Conservation (phyloP, 2,797 vertebrate genomes). For the Cynodonichthys magdalenae region DNA sequence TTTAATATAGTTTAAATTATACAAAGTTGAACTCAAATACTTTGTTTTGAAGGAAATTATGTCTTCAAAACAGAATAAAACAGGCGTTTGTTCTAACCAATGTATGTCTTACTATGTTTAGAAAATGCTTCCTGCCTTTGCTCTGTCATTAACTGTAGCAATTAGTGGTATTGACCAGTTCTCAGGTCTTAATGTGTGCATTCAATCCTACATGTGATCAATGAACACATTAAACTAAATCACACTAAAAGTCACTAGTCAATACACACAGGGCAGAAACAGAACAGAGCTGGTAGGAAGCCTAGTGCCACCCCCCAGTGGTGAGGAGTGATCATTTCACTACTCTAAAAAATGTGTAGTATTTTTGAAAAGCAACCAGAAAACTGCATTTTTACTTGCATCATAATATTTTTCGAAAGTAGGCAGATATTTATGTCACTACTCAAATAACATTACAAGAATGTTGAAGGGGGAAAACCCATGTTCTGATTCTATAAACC, state of each 20-base stretch:
- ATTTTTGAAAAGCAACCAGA: too few species aligned
- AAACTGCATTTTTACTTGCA: neutral
- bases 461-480: neutral
- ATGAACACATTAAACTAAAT: constrained; percentile 41
- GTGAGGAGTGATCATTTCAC: neutral
- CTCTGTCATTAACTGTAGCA: constrained; percentile 27
- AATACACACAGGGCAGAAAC: constrained; percentile 28
- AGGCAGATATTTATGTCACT: neutral
- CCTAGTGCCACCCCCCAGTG: constrained; percentile 39
- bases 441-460: neutral
- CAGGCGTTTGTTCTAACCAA: too few species aligned
- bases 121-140: constrained; percentile 10
- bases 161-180: constrained; percentile 46
- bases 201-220: constrained; percentile 27
- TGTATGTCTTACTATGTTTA: neutral
- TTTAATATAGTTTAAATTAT: too few species aligned
- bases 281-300: neutral
- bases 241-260: constrained; percentile 50
- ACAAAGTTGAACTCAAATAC: too few species aligned
- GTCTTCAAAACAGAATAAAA: neutral
- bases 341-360: neutral
- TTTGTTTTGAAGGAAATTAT: too few species aligned
- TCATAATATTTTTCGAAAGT: neutral
- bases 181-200: constrained; percentile 31
- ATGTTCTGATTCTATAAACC: neutral